A percentile compares a stretch with the other conserved stretches of the same genome.
Conservation (phyloP, 2,888 invertebrate genomes). For the Dryobotodes eremita region DNA sequence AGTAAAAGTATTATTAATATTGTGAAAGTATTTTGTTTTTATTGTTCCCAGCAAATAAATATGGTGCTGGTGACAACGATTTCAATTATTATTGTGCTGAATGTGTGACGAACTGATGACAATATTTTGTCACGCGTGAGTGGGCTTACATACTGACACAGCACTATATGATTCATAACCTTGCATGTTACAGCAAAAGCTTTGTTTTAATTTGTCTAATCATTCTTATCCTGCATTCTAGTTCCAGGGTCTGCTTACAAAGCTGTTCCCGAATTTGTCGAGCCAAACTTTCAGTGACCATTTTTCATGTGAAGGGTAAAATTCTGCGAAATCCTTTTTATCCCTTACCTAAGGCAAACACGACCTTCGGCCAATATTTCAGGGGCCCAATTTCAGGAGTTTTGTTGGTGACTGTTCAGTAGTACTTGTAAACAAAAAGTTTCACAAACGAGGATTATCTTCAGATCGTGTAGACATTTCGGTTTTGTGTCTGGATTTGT, state of each 20-base stretch:
- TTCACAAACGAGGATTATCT: conserved; percentile 49
- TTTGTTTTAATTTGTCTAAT: not conserved
- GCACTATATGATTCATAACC: not conserved
- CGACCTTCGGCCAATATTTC: conserved; percentile 54
- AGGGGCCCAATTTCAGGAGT: conserved; percentile 41
- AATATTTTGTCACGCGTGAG: not conserved
- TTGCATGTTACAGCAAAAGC: not conserved
- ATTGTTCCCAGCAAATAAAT: not conserved
- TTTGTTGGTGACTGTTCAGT: conserved; percentile 51
- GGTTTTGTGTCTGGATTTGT: conserved; percentile 14
- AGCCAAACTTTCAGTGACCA: conserved; percentile 57
- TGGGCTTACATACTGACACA: not conserved
- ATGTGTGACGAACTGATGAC: not conserved
- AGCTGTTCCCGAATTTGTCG: conserved; percentile 54
- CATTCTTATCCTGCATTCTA: conserved; percentile 26
- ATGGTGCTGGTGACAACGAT: too few species aligned
- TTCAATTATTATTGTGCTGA: not conserved
- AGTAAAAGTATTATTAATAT: not conserved
- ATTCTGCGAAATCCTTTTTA: conserved; percentile 65
- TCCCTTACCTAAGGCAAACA: conserved; percentile 70
- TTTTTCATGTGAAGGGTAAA: conserved; percentile 67
- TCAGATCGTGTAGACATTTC: conserved; percentile 19
- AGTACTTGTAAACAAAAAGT: conserved; percentile 60
- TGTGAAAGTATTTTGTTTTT: too few species aligned
- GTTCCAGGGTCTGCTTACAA: conserved; percentile 51